A percentile compares a stretch with the other conserved stretches of the same genome.
Conservation (phyloP, 2,797 vertebrate species). For the Chelidonichthys spinosus region DNA sequence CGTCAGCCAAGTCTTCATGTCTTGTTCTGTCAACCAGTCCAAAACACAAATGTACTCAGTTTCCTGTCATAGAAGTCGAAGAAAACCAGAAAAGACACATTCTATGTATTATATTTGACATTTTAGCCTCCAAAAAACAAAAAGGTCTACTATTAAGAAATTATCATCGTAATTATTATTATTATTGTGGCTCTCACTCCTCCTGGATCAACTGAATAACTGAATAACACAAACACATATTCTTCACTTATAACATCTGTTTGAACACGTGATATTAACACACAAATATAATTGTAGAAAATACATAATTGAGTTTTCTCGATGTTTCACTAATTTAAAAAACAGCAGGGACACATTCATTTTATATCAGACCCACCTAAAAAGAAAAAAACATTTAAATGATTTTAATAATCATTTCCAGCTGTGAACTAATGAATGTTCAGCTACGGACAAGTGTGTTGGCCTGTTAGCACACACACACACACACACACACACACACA, state of each 20-base stretch:
- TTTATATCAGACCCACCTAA: background rate
- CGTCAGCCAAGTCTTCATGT: background rate
- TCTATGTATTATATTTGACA: background rate
- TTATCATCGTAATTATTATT: background rate
- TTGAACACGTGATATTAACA: background rate
- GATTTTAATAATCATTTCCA: background rate
- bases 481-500: constrained; percentile 29
- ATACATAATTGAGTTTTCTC: background rate
- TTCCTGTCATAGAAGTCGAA: background rate
- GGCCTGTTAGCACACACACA: constrained; percentile 1
- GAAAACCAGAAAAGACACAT: background rate
- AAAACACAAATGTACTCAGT: background rate
- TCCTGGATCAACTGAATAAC: no score
- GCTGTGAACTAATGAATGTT: background rate
- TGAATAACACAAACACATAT: background rate
- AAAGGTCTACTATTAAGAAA: background rate
- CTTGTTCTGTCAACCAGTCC: background rate
- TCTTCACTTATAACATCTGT: background rate
- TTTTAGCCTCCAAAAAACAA: background rate
- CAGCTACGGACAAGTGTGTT: background rate
- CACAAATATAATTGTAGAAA: no score
- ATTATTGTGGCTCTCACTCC: background rate
- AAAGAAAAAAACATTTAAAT: background rate
- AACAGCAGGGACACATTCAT: background rate
- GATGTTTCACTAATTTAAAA: no score